Conservation (phyloP, 2,888 invertebrate species). For the Campoletis raptor region DNA sequence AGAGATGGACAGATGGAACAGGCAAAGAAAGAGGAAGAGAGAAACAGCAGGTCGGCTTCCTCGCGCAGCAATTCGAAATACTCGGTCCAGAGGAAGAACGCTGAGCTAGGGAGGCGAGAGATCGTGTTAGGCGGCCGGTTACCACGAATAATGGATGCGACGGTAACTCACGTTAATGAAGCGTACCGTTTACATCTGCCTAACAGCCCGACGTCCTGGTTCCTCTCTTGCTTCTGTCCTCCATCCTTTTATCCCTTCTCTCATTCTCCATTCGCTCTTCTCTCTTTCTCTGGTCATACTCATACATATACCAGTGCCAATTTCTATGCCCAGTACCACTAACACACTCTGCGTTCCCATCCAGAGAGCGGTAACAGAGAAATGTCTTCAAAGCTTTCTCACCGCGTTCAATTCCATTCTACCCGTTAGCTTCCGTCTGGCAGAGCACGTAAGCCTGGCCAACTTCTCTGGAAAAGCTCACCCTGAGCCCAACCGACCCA, state of each 20-base stretch:
- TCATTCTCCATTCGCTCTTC: constrained; percentile 33
- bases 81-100: constrained; percentile 53
- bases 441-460: constrained; percentile 69
- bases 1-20: neutral
- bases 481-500: constrained; percentile 30
- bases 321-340: constrained; percentile 16
- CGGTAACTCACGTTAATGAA: constrained; percentile 81
- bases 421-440: constrained; percentile 69
- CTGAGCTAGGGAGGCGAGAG: constrained; percentile 47
- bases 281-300: constrained; percentile 42
- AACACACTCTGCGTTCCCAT: constrained; percentile 16
- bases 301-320: constrained; percentile 39
- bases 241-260: constrained; percentile 41
- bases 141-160: constrained; percentile 80
- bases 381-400: constrained; percentile 71
- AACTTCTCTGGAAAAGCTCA: constrained; percentile 67
- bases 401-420: constrained; percentile 71
- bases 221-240: constrained; percentile 56
- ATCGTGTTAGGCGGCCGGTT: constrained; percentile 74
- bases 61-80: constrained; percentile 68
- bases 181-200: constrained; percentile 80
- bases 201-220: constrained; percentile 66
- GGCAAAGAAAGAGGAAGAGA: constrained; percentile 11
- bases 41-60: constrained; percentile 10
- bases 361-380: constrained; percentile 34